A percentile compares a stretch with the other conserved stretches of the same genome.
These are phyloP conservation scores for Eupithecia subumbrata DNA, from an alignment of 2,888 invertebrate genomes.

Conservation along the genomic window DNA sequence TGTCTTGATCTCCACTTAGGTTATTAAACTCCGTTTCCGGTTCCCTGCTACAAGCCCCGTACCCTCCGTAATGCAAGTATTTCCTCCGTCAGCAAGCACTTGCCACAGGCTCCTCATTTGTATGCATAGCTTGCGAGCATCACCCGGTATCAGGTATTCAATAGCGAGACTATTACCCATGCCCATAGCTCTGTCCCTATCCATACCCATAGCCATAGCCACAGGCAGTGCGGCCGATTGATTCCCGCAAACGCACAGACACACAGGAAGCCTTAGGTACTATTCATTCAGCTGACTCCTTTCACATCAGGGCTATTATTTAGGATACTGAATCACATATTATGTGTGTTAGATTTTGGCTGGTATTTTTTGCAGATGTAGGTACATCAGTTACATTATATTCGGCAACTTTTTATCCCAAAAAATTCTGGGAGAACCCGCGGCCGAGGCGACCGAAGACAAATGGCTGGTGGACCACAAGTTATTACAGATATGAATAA, in stretches of 20 bases:
- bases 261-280: not conserved
- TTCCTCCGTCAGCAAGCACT: not conserved
- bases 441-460: not conserved
- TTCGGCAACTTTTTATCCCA: not conserved
- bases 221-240: not conserved
- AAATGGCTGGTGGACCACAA: not conserved
- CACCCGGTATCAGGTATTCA: constrained; percentile 2
- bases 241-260: not conserved
- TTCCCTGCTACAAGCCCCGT: not conserved
- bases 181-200: not conserved
- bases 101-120: not conserved
- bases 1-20: not conserved
- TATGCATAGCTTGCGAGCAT: not conserved
- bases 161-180: constrained; percentile 3
- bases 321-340: no score
- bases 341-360: no score
- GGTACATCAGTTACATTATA: not conserved
- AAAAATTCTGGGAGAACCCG: not conserved
- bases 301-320: not conserved
- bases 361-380: no score
- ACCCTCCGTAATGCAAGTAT: not conserved
- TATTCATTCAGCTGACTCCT: not conserved
- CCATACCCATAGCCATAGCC: not conserved
- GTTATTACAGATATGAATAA: not conserved
- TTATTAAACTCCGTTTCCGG: not conserved